phyloP scores from a whole-genome alignment of 2,113 vertebrate species.

The Poeciliopsis prolifica region DNA sequence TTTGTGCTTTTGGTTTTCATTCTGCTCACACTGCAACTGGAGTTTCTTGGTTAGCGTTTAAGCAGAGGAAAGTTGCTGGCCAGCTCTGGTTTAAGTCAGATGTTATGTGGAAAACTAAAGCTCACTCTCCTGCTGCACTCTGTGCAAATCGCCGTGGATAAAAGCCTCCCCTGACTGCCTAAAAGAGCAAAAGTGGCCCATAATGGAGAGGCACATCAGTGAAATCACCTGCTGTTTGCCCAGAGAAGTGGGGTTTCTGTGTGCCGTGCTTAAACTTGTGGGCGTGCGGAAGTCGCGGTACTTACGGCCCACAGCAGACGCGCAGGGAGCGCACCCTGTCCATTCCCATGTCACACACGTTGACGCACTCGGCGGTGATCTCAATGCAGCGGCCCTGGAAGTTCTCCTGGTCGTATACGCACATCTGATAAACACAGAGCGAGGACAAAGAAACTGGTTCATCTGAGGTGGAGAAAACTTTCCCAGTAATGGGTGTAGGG shows the following conservation, averaged over 20 bases:
- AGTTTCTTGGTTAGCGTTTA: not conserved
- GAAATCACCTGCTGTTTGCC: slow-evolving; percentile 35
- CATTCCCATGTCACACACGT: slow-evolving; percentile 78
- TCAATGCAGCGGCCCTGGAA: slow-evolving; percentile 82
- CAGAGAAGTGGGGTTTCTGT: slow-evolving; percentile 30
- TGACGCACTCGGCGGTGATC: slow-evolving; percentile 78
- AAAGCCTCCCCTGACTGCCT: slow-evolving; percentile 41
- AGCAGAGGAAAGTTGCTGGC: not conserved
- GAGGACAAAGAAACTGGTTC: not conserved
- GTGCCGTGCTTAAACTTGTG: slow-evolving; percentile 5
- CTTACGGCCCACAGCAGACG: slow-evolving; percentile 79
- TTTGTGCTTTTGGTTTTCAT: not conserved
- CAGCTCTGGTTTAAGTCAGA: not conserved
- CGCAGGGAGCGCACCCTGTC: slow-evolving; percentile 80
- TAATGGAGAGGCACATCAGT: slow-evolving; percentile 29
- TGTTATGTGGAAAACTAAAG: slow-evolving; percentile 9
- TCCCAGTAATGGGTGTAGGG: not conserved
- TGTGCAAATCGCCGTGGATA: slow-evolving; percentile 15
- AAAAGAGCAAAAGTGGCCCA: slow-evolving; percentile 34
- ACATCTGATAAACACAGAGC: slow-evolving; percentile 60
- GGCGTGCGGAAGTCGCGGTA: slow-evolving; percentile 22
- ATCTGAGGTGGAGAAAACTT: not conserved
- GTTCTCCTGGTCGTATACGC: slow-evolving; percentile 80
- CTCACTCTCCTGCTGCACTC: slow-evolving; percentile 25
- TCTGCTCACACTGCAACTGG: not conserved